phyloP scores from a whole-genome alignment of 2,113 vertebrate genomes.

The Nerophis ophidion region DNA sequence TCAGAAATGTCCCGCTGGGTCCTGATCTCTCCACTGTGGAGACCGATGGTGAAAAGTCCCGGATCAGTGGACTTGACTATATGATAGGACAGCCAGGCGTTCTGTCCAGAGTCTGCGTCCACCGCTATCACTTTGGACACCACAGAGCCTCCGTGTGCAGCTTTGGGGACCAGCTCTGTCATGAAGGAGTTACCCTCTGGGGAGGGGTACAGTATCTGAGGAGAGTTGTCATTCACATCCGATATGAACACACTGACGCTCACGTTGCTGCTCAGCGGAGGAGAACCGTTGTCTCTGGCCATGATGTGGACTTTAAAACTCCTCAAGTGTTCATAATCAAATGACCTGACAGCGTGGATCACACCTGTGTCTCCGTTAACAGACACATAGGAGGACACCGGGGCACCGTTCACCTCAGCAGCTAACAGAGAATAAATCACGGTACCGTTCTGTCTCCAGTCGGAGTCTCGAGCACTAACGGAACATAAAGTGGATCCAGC shows the following conservation, averaged over 20 bases:
- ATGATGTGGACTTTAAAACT: conserved; percentile 44
- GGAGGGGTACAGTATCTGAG: conserved; percentile 65
- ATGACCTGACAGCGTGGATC: conserved; percentile 40
- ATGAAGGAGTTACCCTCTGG: conserved; percentile 56
- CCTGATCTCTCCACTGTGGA: conserved; percentile 77
- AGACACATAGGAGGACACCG: conserved; percentile 68
- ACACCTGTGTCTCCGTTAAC: conserved; percentile 64
- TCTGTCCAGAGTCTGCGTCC: conserved; percentile 59
- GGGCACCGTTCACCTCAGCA: conserved; percentile 44
- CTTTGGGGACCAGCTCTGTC: conserved; percentile 67
- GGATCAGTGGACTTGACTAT: conserved; percentile 39
- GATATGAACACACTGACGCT: conserved; percentile 60
- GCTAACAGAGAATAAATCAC: conserved; percentile 67
- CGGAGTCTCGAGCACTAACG: conserved; percentile 48
- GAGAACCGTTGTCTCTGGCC: conserved; percentile 44
- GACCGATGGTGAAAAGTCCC: conserved; percentile 60
- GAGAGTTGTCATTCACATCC: conserved; percentile 71
- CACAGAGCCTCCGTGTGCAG: conserved; percentile 65
- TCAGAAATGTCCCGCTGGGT: conserved; percentile 73
- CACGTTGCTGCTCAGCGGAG: conserved; percentile 7
- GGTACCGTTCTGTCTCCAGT: conserved; percentile 60
- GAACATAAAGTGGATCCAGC: conserved; percentile 45
- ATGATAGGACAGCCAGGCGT: conserved; percentile 54
- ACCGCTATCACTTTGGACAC: conserved; percentile 70
- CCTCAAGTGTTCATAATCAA: conserved; percentile 48